These are phyloP conservation scores for Caenorhabditis inopinata DNA, from an alignment of 1,140 invertebrate species.

Conservation along the genomic window DNA sequence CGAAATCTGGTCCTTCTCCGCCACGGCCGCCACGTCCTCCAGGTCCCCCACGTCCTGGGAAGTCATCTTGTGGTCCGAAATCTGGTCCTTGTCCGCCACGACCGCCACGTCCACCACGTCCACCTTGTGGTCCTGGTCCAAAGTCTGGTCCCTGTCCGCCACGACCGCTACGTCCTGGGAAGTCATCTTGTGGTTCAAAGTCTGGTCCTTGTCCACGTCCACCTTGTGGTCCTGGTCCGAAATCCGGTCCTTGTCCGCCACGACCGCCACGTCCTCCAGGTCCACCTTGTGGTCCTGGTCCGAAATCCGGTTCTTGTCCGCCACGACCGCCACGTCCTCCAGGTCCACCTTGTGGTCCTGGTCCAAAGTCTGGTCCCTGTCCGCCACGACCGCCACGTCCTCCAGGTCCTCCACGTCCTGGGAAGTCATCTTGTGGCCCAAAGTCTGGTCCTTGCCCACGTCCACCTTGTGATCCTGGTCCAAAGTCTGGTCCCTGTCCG, in stretches of 20 bases:
- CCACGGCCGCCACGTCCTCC: not conserved
- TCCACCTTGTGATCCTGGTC: not conserved
- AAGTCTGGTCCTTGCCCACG: not conserved
- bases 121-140: not conserved
- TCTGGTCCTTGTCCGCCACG: not conserved
- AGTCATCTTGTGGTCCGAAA: not conserved
- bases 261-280: not conserved
- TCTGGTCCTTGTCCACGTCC: not conserved
- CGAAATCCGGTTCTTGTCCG: not conserved
- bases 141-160: conserved; percentile 5
- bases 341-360: not conserved
- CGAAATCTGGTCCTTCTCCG: not conserved
- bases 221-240: not conserved
- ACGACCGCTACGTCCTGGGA: not conserved
- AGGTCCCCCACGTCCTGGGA: not conserved
- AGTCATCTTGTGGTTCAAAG: not conserved
- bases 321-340: not conserved
- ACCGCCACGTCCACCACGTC: not conserved
- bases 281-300: not conserved
- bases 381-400: not conserved
- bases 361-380: not conserved
- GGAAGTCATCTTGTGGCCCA: not conserved
- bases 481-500: not conserved
- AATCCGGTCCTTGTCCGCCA: not conserved
- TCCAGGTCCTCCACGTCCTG: not conserved